Evolutionary conservation across 1,140 invertebrate species (phyloP), one percentile per base, ranked within the genome.

Genomic region (Neodiprion pinetum): DNA sequence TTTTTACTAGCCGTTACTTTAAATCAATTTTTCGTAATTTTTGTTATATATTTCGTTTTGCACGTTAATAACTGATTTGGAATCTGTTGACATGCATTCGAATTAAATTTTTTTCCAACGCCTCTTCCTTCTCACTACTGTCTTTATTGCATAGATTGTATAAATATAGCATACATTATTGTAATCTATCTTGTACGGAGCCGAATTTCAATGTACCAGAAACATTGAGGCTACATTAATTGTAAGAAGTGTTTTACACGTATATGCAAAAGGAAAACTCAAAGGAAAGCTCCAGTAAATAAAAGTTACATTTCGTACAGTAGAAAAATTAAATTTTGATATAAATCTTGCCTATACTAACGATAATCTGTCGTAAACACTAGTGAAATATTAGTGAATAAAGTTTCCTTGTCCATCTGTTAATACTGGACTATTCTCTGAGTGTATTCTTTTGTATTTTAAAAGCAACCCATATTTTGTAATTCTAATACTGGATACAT

Each of bases 1-100:
- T 72, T 80, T 66, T 74, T 74, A 78, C 74, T 61, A 61, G 53
- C 53, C 53, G 9, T 76, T 71, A 73, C 74, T 73, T 75, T 74
- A 61, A 23, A 50, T 23, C 5, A 71, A 48, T 75, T 75, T 70
- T 70, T 75, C 74, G 76, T 76, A 72, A 73, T 74, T 66, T 70
- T 68, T 76, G 12, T 17, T 61, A 61, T 5, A 12, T 61, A 61
- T 49, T 67, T 74, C 49, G 75, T 73, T 70, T 21, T 72, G 49
- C 66, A 28, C 49, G 74, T 47, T 23, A 66, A 72, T 21, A 53
- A 17, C 14, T 48, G 47, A 28, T 23, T 53, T 66, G 70, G n/a
- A 50, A 48, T 68, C 70, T 28, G 23, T 67, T 48, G 10, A 48
- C 2, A 40, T 40, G 28, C 28, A 48, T 53, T 14, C 17, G 71